Conservation (phyloP, 1,140 invertebrate species). For the Forficula auricularia region DNA sequence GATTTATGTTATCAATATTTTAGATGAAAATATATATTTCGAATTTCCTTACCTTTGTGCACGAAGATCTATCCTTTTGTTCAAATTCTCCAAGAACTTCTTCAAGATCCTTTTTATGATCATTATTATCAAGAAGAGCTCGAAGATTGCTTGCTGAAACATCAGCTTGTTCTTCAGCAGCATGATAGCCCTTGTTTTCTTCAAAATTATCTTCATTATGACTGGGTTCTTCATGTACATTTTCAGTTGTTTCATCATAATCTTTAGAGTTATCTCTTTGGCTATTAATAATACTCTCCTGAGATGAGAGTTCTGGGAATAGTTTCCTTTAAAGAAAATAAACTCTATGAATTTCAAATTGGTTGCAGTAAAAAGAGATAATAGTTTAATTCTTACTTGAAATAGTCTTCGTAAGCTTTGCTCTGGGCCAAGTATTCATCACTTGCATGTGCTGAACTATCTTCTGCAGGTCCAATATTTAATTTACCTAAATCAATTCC, state of each 20-base stretch:
- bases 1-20: no score
- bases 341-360: no score
- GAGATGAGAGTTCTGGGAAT: conserved; percentile 22
- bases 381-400: conserved; percentile 11
- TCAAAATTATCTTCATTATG: neutral
- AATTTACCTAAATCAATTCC: conserved; percentile 2
- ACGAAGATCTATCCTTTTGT: conserved; percentile 46
- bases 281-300: neutral
- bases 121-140: conserved; percentile 1
- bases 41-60: conserved; percentile 49
- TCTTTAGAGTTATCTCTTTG: conserved; percentile 4
- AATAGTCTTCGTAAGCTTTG: conserved; percentile 23
- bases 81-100: conserved; percentile 47
- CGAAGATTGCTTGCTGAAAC: neutral
- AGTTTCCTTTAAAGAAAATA: conserved; percentile 12
- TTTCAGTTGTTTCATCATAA: neutral
- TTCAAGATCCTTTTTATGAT: conserved; percentile 37
- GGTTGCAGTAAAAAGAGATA: no score
- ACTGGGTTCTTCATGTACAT: neutral
- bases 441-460: neutral
- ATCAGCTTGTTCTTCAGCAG: conserved; percentile 1
- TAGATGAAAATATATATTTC: no score
- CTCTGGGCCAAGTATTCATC: conserved; percentile 11
- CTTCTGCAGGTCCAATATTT: neutral
- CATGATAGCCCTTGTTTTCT: neutral